Percentiles rank a stretch among this genome's conserved stretches.
Evolutionary conservation across 2,797 vertebrate genomes (phyloP).

Genomic region (Synaphobranchus kaupii): DNA sequence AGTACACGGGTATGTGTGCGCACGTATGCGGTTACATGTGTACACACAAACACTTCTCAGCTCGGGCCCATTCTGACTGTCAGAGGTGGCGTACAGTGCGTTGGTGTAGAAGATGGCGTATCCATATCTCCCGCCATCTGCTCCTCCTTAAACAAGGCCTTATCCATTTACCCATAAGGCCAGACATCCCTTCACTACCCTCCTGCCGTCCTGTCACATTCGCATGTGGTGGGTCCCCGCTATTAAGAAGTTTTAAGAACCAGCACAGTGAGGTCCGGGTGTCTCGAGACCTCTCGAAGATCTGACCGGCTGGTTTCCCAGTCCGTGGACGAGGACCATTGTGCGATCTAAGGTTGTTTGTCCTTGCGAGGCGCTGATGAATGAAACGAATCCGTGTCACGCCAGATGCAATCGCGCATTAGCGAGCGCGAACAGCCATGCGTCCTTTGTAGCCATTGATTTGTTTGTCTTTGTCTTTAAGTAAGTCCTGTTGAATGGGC

Average conservation of each 20-base stretch:
- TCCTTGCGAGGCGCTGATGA: not conserved
- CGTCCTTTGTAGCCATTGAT: not conserved
- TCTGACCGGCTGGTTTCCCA: not conserved
- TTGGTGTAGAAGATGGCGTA: not conserved
- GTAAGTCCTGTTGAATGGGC: not conserved
- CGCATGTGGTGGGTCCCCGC: not conserved
- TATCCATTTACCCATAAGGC: not conserved
- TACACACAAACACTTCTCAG: not conserved
- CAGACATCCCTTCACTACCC: not conserved
- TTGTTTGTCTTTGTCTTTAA: constrained; percentile 19
- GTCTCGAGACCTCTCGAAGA: not conserved
- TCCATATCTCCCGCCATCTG: not conserved
- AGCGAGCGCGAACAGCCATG: not conserved
- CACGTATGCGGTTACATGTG: not conserved
- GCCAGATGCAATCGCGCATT: not conserved
- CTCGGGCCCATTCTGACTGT: not conserved
- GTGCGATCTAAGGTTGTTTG: not conserved
- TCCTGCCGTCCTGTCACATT: not conserved
- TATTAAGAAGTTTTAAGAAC: too few relatives aligned
- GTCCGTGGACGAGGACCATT: not conserved
- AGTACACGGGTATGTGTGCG: not conserved
- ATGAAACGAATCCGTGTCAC: not conserved
- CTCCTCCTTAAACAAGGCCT: not conserved
- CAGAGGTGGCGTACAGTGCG: not conserved
- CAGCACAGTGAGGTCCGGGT: not conserved